Evolutionary conservation across 2,113 vertebrate species (phyloP).

Genomic region (Ammodytes marinus): DNA sequence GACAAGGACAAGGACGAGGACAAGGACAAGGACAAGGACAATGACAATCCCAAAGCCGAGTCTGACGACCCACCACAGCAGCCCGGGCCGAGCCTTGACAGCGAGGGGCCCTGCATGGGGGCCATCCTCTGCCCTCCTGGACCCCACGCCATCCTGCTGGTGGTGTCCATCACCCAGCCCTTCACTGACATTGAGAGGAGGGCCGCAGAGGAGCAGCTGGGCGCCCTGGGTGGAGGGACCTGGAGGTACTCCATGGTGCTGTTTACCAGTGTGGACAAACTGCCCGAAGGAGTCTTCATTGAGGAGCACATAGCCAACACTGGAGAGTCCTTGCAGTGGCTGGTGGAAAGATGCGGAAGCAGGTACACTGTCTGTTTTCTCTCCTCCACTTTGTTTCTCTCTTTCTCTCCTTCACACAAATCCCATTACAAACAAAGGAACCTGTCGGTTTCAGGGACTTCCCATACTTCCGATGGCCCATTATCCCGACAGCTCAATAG

Average conservation of each 20-base stretch:
- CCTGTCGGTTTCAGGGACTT: background rate
- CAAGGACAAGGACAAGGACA: background rate
- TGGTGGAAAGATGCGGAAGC: constrained; percentile 84
- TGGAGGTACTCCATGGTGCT: constrained; percentile 85
- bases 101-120: constrained; percentile 80
- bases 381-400: background rate
- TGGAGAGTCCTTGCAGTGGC: constrained; percentile 81
- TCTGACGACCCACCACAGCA: constrained; percentile 40
- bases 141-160: constrained; percentile 82
- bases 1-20: no score
- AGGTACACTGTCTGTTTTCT: constrained; percentile 62
- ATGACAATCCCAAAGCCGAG: constrained; percentile 55
- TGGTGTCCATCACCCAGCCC: constrained; percentile 78
- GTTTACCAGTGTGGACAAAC: constrained; percentile 81
- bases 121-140: constrained; percentile 83
- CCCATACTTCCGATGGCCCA: no score
- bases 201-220: constrained; percentile 78
- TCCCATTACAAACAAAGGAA: background rate
- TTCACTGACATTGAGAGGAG: constrained; percentile 79
- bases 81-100: constrained; percentile 69
- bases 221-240: constrained; percentile 78
- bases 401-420: background rate
- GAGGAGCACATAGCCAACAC: constrained; percentile 84
- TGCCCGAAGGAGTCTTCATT: constrained; percentile 77
- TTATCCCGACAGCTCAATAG: no score